Evolutionary conservation across 2,888 invertebrate genomes (phyloP).

Genomic region (Nomada ferruginata): DNA sequence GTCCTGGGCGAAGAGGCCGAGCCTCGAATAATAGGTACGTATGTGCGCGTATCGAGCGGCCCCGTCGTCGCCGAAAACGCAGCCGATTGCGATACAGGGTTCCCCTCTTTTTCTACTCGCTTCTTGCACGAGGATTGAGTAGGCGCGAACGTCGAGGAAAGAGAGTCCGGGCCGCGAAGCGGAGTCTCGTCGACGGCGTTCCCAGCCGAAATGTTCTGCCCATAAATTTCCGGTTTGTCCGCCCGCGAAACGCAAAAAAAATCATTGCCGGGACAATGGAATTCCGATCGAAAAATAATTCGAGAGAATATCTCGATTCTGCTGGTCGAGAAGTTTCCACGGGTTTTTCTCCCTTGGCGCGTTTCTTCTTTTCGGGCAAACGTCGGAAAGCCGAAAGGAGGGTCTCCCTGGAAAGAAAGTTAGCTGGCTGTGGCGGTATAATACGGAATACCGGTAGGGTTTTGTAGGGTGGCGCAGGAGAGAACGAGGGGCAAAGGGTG

Average conservation of each 20-base stretch:
- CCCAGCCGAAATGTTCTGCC: neutral
- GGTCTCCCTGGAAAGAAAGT: constrained; percentile 64
- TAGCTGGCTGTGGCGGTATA: constrained; percentile 68
- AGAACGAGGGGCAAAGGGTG: constrained; percentile 46
- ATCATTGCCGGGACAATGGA: neutral
- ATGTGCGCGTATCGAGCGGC: constrained; percentile 32
- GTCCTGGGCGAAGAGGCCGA: constrained; percentile 59
- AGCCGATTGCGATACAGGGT: neutral
- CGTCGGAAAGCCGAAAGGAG: constrained; percentile 43
- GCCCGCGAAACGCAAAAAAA: neutral
- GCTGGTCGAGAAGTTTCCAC: constrained; percentile 9
- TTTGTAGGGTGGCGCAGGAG: constrained; percentile 45
- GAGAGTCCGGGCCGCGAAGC: constrained; percentile 54
- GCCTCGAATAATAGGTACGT: constrained; percentile 6
- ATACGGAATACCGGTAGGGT: constrained; percentile 65
- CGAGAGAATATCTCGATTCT: constrained; percentile 39
- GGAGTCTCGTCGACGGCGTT: constrained; percentile 62
- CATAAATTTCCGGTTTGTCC: neutral
- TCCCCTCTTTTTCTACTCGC: constrained; percentile 26
- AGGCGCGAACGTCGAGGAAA: constrained; percentile 41
- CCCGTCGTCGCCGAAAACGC: constrained; percentile 13
- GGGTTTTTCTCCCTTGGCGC: constrained; percentile 41
- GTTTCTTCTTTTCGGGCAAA: constrained; percentile 50
- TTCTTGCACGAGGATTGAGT: constrained; percentile 33
- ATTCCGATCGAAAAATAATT: constrained; percentile 45